Conservation (phyloP, 2,113 vertebrate species). For the Rhinopomastus cyanomelas region DNA sequence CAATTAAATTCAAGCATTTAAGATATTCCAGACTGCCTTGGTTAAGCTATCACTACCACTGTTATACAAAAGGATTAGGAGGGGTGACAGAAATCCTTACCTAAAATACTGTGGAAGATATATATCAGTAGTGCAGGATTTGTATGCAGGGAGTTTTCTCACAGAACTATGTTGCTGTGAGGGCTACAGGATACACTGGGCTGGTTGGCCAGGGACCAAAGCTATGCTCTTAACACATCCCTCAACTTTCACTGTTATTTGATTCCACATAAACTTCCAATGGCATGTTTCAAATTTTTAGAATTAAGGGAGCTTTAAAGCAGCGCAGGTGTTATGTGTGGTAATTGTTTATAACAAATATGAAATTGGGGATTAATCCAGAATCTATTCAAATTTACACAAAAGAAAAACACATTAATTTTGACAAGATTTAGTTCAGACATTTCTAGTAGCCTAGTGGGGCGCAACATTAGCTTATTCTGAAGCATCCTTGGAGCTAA, state of each 20-base stretch:
- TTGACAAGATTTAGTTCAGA: background rate
- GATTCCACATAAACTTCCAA: background rate
- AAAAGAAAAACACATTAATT: background rate
- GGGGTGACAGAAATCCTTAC: background rate
- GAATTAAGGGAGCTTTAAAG: background rate
- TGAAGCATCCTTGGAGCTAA: background rate
- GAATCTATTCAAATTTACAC: background rate
- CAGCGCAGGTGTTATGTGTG: background rate
- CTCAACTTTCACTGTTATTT: background rate
- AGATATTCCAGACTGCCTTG: background rate
- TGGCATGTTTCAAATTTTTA: background rate
- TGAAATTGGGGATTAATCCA: background rate
- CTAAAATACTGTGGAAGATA: background rate
- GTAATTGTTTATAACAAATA: background rate
- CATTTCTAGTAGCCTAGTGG: background rate
- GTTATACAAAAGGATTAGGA: background rate
- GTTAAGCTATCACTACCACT: background rate
- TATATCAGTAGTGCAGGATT: background rate
- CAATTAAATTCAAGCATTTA: background rate
- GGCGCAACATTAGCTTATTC: background rate
- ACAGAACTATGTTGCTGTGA: background rate
- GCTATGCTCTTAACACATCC: background rate
- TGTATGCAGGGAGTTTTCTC: background rate
- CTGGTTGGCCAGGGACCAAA: background rate
- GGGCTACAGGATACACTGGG: rapidly evolving